Conservation (phyloP, 2,113 vertebrate species). For the Pogona vitticeps region DNA sequence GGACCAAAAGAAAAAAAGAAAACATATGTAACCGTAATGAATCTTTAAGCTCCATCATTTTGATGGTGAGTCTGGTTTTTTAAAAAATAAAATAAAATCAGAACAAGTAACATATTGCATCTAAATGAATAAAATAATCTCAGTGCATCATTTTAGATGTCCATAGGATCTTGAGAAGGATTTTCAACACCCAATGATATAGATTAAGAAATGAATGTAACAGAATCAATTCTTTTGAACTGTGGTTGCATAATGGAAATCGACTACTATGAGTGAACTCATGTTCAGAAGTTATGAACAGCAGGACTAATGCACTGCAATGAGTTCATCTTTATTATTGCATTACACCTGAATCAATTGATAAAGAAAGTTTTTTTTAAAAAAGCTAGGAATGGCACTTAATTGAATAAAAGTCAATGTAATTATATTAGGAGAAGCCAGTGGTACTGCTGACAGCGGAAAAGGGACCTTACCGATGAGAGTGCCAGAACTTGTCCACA, state of each 20-base stretch:
- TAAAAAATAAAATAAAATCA: conserved; percentile 34
- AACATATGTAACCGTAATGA: background rate
- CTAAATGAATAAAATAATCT: conserved; percentile 33
- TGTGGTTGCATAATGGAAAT: conserved; percentile 87
- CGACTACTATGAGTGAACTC: conserved; percentile 83
- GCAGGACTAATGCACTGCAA: conserved; percentile 93
- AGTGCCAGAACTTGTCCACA: conserved; percentile 79
- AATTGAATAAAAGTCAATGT: conserved; percentile 99
- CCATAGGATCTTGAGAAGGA: conserved; percentile 68
- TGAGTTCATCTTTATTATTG: conserved; percentile 97
- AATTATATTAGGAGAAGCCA: conserved; percentile 94
- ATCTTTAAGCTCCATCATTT: conserved; percentile 7
- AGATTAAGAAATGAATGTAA: conserved; percentile 81
- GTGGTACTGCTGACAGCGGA: conserved; percentile 94
- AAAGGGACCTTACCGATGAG: conserved; percentile 83
- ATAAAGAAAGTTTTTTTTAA: conserved; percentile 92
- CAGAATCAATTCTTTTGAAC: conserved; percentile 83
- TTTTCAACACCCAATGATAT: conserved; percentile 79
- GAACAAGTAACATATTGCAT: background rate
- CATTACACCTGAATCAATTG: conserved; percentile 99
- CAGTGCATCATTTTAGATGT: conserved; percentile 35
- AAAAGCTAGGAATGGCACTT: conserved; percentile 91
- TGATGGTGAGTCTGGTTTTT: background rate
- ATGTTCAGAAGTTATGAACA: conserved; percentile 82
- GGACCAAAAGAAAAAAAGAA: background rate